These are phyloP conservation scores for Bubo bubo DNA, from an alignment of 2,113 vertebrate genomes.

Conservation along the genomic window DNA sequence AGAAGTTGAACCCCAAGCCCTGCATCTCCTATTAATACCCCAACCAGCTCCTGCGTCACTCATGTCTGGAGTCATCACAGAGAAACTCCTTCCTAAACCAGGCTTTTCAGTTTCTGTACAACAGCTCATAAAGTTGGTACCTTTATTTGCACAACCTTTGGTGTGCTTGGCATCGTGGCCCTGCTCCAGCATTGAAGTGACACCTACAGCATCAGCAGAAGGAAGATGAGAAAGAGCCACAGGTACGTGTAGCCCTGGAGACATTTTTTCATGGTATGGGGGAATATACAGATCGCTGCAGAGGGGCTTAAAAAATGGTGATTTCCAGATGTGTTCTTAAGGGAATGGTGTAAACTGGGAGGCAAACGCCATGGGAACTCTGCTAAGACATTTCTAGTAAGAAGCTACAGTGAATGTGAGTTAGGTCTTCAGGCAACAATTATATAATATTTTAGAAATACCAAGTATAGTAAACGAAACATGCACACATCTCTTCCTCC, in stretches of 20 bases:
- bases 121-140: background rate
- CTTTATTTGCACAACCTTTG: background rate
- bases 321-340: background rate
- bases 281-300: background rate
- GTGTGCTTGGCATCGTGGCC: fast-evolving
- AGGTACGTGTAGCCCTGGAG: background rate
- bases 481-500: background rate
- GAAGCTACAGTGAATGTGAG: background rate
- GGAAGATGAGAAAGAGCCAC: background rate
- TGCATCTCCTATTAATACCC: background rate
- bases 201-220: background rate
- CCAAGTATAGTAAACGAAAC: fast-evolving
- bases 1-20: background rate
- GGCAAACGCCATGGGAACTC: background rate
- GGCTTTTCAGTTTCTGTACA: background rate
- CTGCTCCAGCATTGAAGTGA: fast-evolving
- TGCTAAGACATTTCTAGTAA: background rate
- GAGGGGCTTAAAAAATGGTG: background rate
- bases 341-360: background rate
- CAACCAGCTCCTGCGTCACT: background rate
- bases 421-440: background rate
- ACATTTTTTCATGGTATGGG: too few species aligned
- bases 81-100: background rate
- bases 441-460: background rate
- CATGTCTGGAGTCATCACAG: too few species aligned